Evolutionary conservation across 2,113 vertebrate species (phyloP).

Genomic region (Symphodus melops): DNA sequence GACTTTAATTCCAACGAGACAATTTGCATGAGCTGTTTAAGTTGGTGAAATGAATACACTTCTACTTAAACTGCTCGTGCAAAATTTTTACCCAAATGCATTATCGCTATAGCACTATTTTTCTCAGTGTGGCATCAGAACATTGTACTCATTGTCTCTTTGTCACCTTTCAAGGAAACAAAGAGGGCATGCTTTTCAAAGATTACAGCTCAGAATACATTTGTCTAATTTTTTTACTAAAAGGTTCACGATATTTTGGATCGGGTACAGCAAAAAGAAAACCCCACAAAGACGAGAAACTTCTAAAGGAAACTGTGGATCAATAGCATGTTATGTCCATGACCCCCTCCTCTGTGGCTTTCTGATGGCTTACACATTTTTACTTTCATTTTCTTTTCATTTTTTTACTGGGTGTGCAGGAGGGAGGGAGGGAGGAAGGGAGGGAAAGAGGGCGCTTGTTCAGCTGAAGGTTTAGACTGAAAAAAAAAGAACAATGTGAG

Average conservation of each 20-base stretch:
- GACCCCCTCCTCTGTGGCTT: slow-evolving; percentile 86
- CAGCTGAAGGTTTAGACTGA: slow-evolving; percentile 54
- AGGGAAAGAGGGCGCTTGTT: slow-evolving; percentile 40
- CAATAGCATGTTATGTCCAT: slow-evolving; percentile 87
- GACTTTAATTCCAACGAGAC: slow-evolving; percentile 27
- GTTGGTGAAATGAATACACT: background rate
- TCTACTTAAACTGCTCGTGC: slow-evolving; percentile 41
- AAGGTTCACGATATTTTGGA: slow-evolving; percentile 49
- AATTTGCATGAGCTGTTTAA: slow-evolving; percentile 59
- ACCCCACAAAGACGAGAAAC: slow-evolving; percentile 59
- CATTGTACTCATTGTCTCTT: slow-evolving; percentile 65
- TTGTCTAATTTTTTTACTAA: slow-evolving; percentile 56
- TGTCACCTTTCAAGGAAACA: slow-evolving; percentile 64
- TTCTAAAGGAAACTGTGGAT: slow-evolving; percentile 83
- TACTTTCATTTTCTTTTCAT: slow-evolving; percentile 81
- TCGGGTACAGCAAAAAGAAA: slow-evolving; percentile 30
- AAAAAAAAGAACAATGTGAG: slow-evolving; percentile 68
- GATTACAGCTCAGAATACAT: slow-evolving; percentile 83
- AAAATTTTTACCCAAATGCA: slow-evolving; percentile 27
- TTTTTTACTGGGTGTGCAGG: slow-evolving; percentile 64
- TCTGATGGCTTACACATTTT: slow-evolving; percentile 86
- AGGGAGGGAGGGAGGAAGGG: slow-evolving; percentile 40
- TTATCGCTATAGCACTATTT: slow-evolving; percentile 54
- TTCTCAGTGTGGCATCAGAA: slow-evolving; percentile 66
- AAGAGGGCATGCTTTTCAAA: slow-evolving; percentile 63